These are phyloP conservation scores for Apus apus DNA, from an alignment of 2,113 vertebrate genomes.

Conservation along the genomic window DNA sequence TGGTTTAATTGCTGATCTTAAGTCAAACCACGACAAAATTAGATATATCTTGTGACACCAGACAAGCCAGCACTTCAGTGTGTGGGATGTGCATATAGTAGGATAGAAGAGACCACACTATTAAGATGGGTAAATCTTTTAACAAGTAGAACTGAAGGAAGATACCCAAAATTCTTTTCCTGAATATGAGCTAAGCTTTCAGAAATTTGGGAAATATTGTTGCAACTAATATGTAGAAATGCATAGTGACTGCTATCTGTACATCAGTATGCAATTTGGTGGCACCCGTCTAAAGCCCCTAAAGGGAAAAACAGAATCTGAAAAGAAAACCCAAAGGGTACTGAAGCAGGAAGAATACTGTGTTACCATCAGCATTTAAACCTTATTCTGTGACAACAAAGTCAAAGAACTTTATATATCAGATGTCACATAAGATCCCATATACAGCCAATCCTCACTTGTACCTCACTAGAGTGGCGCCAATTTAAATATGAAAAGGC, in stretches of 20 bases:
- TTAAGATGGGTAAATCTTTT: conserved; percentile 52
- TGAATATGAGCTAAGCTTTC: not conserved
- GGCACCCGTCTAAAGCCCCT: not conserved
- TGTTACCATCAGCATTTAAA: not conserved
- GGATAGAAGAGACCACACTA: not conserved
- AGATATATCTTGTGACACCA: not conserved
- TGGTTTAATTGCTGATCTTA: too few species aligned
- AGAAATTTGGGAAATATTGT: not conserved
- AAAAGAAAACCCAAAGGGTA: not conserved
- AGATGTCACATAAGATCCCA: not conserved
- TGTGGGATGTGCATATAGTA: not conserved
- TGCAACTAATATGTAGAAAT: not conserved
- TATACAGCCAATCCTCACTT: not conserved
- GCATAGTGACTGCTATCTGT: not conserved
- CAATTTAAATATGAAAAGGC: not conserved
- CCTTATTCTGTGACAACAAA: not conserved
- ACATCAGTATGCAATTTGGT: not conserved
- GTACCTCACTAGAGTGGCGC: not conserved
- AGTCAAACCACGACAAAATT: not conserved
- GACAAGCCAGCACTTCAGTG: not conserved
- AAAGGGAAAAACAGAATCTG: not conserved
- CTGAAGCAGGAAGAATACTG: not conserved
- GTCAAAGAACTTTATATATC: not conserved
- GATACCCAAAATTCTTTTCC: not conserved
- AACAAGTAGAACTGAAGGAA: not conserved